Evolutionary conservation across 2,888 invertebrate species (phyloP).

Genomic region (Eupithecia centaureata): DNA sequence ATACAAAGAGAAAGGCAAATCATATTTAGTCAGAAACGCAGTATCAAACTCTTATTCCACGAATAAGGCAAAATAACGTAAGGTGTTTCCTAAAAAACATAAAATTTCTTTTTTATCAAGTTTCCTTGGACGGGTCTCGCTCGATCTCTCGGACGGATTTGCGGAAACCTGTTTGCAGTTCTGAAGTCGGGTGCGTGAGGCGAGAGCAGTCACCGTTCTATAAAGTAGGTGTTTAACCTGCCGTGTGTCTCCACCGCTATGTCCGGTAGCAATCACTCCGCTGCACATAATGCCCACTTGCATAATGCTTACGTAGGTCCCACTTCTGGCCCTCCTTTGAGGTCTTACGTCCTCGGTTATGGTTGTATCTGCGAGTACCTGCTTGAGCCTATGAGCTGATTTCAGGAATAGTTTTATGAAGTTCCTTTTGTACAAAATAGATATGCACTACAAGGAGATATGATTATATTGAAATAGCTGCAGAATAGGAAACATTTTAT

Average conservation of each 20-base stretch:
- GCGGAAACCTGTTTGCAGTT: constrained; percentile 53
- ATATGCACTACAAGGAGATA: neutral
- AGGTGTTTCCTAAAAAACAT: neutral
- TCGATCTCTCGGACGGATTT: constrained; percentile 54
- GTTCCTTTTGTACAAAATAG: neutral
- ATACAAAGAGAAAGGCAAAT: neutral
- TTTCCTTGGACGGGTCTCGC: constrained; percentile 52
- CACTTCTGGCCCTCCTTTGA: constrained; percentile 4
- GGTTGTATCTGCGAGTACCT: neutral
- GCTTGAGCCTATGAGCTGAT: neutral
- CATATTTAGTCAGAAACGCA: neutral
- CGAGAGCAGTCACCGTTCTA: constrained; percentile 36
- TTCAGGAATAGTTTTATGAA: neutral
- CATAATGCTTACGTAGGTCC: constrained; percentile 35
- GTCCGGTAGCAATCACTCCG: constrained; percentile 36
- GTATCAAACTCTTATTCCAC: neutral
- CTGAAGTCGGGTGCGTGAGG: constrained; percentile 36
- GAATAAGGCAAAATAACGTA: neutral
- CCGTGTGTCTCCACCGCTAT: constrained; percentile 28
- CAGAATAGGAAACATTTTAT: neutral
- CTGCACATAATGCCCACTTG: constrained; percentile 37
- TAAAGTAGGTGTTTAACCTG: constrained; percentile 33
- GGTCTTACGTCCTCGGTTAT: neutral
- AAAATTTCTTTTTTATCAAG: constrained; percentile 49
- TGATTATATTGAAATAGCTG: neutral